These are phyloP conservation scores for Patella ulyssiponensis DNA, from an alignment of 2,888 invertebrate species.

Conservation along the genomic window DNA sequence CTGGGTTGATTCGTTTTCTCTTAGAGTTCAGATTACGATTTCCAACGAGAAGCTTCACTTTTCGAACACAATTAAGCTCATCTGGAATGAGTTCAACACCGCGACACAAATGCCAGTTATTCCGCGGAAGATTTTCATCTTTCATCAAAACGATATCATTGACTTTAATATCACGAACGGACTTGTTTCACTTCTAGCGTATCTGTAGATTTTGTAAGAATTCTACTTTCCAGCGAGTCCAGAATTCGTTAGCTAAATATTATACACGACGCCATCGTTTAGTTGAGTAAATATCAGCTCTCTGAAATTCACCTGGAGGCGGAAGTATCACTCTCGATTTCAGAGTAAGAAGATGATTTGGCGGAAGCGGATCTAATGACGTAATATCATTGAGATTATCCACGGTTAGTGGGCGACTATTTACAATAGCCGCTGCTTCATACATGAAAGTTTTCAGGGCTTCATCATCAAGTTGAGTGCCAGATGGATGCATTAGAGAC, in stretches of 20 bases:
- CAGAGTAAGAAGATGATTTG: slow-evolving; percentile 29
- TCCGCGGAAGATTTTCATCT: slow-evolving; percentile 36
- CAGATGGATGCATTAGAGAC: slow-evolving; percentile 23
- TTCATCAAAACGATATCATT: slow-evolving; percentile 44
- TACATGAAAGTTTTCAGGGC: slow-evolving; percentile 33
- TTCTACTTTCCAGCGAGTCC: slow-evolving; percentile 43
- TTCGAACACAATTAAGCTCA: slow-evolving; percentile 35
- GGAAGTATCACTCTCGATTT: slow-evolving; percentile 27
- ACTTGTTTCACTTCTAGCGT: slow-evolving; percentile 36
- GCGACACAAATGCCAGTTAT: slow-evolving; percentile 34
- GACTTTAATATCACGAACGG: slow-evolving; percentile 26
- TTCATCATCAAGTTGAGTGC: slow-evolving; percentile 30
- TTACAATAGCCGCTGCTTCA: slow-evolving; percentile 37
- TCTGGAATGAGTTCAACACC: slow-evolving; percentile 19
- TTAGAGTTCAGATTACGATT: slow-evolving; percentile 8
- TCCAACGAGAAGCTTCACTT: slow-evolving; percentile 24
- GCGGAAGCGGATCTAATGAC: slow-evolving; percentile 28
- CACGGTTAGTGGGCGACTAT: slow-evolving; percentile 34
- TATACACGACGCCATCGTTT: slow-evolving; percentile 43
- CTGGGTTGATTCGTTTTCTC: slow-evolving; percentile 16
- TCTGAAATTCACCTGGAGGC: slow-evolving; percentile 34
- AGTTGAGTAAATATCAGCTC: slow-evolving; percentile 34
- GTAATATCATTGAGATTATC: background rate
- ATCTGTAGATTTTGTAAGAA: slow-evolving; percentile 34
- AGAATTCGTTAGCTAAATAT: slow-evolving; percentile 42